These are phyloP conservation scores for Elephantulus edwardii DNA, from an alignment of 2,113 vertebrate species.

Conservation along the genomic window DNA sequence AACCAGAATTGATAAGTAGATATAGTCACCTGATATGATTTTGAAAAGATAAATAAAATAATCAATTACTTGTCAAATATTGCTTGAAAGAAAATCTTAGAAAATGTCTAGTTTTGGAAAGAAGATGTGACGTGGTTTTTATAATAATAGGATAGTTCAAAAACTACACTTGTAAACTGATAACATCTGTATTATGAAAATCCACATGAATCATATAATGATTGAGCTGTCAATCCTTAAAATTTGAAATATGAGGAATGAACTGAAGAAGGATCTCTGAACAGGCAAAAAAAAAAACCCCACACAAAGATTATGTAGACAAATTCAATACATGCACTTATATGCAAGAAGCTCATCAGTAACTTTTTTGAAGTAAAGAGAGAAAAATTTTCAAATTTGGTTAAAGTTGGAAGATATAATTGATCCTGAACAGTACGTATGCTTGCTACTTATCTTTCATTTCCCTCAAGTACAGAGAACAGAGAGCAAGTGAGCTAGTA, in stretches of 20 bases:
- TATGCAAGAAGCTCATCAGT: not conserved
- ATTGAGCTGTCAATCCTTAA: not conserved
- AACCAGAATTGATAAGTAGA: too few relatives aligned
- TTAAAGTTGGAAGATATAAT: slow-evolving; percentile 17
- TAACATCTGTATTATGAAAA: not conserved
- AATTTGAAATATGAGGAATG: not conserved
- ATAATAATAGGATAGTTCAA: not conserved
- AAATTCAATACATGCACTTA: not conserved
- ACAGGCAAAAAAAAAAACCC: not conserved
- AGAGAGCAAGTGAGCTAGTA: not conserved
- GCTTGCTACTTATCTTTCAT: slow-evolving; percentile 51
- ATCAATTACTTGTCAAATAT: too few relatives aligned
- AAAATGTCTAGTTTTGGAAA: too few relatives aligned
- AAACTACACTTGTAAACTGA: not conserved
- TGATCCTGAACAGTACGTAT: not conserved
- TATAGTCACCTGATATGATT: too few relatives aligned
- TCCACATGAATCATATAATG: not conserved
- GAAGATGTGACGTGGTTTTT: not conserved
- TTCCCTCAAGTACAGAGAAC: not conserved
- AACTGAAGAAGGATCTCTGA: not conserved
- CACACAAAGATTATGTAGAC: not conserved
- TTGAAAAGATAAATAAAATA: not conserved
- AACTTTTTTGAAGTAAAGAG: slow-evolving; percentile 18
- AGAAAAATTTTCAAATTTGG: slow-evolving; percentile 2
- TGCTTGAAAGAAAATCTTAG: too few relatives aligned